Conservation (phyloP, 2,113 vertebrate genomes). For the Cynocephalus volans region DNA sequence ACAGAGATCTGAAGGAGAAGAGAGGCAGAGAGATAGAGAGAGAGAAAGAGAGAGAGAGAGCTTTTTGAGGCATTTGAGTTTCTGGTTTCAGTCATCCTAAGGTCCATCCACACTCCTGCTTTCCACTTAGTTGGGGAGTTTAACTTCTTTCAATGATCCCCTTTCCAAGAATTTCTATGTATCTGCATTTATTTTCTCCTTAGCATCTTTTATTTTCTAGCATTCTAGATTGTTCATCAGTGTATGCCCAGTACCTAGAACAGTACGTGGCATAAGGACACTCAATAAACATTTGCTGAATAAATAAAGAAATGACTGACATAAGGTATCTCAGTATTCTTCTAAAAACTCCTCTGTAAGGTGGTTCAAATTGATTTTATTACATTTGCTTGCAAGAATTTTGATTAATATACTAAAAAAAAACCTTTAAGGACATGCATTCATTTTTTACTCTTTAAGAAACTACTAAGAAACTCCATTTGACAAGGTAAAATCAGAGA, state of each 20-base stretch:
- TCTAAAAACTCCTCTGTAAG: not conserved
- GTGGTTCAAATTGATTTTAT: not conserved
- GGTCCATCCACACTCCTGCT: not conserved
- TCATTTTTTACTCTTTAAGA: not conserved
- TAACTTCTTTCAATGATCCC: not conserved
- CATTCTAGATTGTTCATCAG: not conserved
- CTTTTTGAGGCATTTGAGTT: not conserved
- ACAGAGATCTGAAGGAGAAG: not conserved
- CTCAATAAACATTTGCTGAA: not conserved
- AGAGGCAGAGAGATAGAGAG: not conserved
- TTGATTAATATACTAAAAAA: not conserved
- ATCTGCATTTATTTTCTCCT: not conserved
- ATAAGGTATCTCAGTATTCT: not conserved
- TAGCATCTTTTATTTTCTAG: not conserved
- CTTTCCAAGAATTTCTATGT: not conserved
- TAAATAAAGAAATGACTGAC: not conserved
- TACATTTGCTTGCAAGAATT: not conserved
- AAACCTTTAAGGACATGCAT: not conserved
- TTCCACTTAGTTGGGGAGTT: not conserved
- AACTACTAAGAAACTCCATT: not conserved
- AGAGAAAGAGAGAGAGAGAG: not conserved
- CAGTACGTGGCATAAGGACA: not conserved
- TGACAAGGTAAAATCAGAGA: not conserved
- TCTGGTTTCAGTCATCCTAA: too few species aligned
- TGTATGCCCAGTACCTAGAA: not conserved